A percentile compares a stretch with the other conserved stretches of the same genome.
phyloP scores from a whole-genome alignment of 2,797 vertebrate species.

The Heliangelus exortis region DNA sequence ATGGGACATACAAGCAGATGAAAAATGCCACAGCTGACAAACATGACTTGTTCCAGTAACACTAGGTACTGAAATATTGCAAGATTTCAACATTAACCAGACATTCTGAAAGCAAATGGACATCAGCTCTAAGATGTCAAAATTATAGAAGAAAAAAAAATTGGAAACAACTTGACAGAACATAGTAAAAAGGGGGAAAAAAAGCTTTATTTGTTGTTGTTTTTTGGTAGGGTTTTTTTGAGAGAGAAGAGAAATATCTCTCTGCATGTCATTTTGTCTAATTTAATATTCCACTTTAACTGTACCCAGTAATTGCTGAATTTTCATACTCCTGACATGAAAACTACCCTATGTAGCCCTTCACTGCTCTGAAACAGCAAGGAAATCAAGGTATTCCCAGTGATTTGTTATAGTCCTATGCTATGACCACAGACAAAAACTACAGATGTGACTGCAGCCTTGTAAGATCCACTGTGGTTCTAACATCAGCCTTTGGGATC shows the following conservation, averaged over 20 bases:
- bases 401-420: not conserved
- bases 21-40: not conserved
- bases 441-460: not conserved
- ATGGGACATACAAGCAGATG: not conserved
- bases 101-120: not conserved
- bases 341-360: not conserved
- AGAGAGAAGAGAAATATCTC: not conserved
- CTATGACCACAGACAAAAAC: not conserved
- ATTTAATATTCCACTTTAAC: not conserved
- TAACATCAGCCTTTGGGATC: rapidly evolving
- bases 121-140: not conserved
- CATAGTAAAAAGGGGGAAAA: rapidly evolving
- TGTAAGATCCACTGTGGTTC: not conserved
- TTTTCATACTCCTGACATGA: not conserved
- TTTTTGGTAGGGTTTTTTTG: no score
- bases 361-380: not conserved
- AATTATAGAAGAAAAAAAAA: not conserved
- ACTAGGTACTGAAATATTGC: not conserved
- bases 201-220: rapidly evolving
- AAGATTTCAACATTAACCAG: not conserved
- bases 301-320: not conserved
- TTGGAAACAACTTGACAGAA: not conserved
- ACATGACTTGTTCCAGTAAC: not conserved
- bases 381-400: not conserved
- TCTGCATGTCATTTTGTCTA: not conserved